phyloP scores from a whole-genome alignment of 30 jellyfish, hydroid and myxozoan genomes.

The Mastigias papua region DNA sequence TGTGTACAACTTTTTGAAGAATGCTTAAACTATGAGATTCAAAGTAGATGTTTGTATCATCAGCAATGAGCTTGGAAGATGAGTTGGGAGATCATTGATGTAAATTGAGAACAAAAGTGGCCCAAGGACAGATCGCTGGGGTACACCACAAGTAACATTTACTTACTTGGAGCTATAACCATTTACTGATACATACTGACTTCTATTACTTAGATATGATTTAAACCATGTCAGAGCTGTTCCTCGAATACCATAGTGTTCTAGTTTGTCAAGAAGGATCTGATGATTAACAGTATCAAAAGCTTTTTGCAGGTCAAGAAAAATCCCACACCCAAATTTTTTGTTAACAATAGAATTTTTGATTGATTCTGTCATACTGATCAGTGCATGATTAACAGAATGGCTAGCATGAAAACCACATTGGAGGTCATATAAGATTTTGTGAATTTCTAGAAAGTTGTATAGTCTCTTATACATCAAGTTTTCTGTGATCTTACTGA shows the following conservation, averaged over 20 bases:
- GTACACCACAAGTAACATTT: conserved; percentile 33
- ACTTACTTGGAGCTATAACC: neutral
- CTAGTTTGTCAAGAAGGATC: conserved; percentile 37
- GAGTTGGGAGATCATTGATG: conserved; percentile 68
- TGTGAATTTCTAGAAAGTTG: no score
- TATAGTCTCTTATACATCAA: no score
- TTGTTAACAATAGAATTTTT: conserved; percentile 9
- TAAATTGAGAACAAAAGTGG: conserved; percentile 45
- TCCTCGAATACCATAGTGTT: conserved; percentile 64
- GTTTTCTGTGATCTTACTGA: no score
- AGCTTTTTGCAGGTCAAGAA: conserved; percentile 58
- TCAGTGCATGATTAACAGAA: conserved; percentile 59
- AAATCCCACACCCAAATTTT: conserved; percentile 47
- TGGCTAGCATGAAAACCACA: conserved; percentile 61
- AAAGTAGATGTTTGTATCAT: conserved; percentile 43
- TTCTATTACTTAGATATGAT: conserved; percentile 50
- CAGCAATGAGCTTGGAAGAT: conserved; percentile 46
- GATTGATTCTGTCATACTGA: conserved; percentile 45
- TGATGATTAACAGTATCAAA: conserved; percentile 62
- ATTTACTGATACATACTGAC: conserved; percentile 29
- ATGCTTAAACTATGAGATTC: neutral
- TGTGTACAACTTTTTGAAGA: conserved; percentile 38
- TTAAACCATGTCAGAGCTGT: conserved; percentile 9
- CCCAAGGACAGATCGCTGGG: conserved; percentile 62
- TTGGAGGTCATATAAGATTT: conserved; percentile 24